A percentile compares a stretch with the other conserved stretches of the same genome.
Evolutionary conservation across 2,113 vertebrate genomes (phyloP).

Genomic region (Onychorhynchus coronatus): DNA sequence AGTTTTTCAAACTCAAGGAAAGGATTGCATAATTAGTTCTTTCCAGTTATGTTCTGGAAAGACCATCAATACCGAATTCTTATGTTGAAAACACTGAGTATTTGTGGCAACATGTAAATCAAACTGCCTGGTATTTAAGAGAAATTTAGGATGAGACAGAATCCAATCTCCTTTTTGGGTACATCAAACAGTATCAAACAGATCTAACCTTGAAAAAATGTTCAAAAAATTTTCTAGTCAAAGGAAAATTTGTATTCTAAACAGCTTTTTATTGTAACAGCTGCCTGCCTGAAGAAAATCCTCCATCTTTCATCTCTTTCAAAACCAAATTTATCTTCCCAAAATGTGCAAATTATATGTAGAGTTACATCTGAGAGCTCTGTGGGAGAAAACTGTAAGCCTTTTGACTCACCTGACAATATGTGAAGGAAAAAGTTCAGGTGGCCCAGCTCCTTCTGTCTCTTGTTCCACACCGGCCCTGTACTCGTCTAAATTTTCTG

Average conservation of each 20-base stretch:
- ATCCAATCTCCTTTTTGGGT: neutral
- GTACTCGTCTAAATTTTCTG: slow-evolving; percentile 90
- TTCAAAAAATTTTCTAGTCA: neutral
- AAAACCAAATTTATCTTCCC: neutral
- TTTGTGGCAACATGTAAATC: neutral
- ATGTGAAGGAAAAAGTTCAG: slow-evolving; percentile 67
- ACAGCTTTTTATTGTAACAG: neutral
- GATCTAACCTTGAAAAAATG: neutral
- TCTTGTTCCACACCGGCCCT: slow-evolving; percentile 74
- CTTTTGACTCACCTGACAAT: slow-evolving; percentile 64
- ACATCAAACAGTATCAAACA: neutral
- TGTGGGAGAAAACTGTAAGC: neutral
- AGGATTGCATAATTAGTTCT: neutral
- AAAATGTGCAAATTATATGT: neutral
- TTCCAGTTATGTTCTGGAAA: neutral
- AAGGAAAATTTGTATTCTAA: neutral
- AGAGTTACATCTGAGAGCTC: neutral
- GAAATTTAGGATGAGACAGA: neutral
- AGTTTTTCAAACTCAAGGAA: neutral
- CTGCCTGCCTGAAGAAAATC: neutral
- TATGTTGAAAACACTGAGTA: neutral
- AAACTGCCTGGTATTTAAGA: neutral
- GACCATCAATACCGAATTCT: neutral
- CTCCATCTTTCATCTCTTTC: neutral
- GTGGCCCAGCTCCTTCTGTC: slow-evolving; percentile 63